Percentiles rank a stretch among this genome's conserved stretches.
These are phyloP conservation scores for Eulacestoma nigropectus DNA, from an alignment of 2,113 vertebrate species.

Conservation along the genomic window DNA sequence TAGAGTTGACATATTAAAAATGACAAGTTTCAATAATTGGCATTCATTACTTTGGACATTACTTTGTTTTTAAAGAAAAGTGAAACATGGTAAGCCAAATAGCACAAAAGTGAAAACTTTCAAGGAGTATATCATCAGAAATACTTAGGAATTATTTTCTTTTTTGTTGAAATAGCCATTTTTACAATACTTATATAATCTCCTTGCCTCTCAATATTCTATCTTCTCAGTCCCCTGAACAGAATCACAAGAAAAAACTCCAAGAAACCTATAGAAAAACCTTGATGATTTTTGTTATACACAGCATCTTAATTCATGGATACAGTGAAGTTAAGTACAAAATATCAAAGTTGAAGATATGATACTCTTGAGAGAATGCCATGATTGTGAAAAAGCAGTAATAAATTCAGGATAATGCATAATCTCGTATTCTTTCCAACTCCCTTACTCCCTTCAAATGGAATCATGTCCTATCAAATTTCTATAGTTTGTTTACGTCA, in stretches of 20 bases:
- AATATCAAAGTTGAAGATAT: background rate
- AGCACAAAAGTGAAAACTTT: background rate
- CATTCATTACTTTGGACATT: background rate
- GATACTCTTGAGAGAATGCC: background rate
- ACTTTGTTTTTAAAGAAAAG: background rate
- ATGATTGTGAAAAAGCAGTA: background rate
- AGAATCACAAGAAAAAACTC: background rate
- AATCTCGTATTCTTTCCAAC: background rate
- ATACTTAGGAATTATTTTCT: background rate
- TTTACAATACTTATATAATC: background rate
- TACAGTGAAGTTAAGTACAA: background rate
- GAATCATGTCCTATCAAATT: background rate
- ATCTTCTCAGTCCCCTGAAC: background rate
- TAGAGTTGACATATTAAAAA: slow-evolving; percentile 48
- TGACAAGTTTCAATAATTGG: background rate
- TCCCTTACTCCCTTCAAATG: background rate
- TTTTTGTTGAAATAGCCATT: background rate
- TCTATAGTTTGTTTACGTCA: background rate
- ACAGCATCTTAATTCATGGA: background rate
- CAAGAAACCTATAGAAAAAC: background rate
- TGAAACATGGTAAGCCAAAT: background rate
- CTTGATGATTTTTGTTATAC: background rate
- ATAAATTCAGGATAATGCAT: background rate
- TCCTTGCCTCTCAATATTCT: background rate
- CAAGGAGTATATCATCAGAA: background rate